phyloP scores from a whole-genome alignment of 2,797 vertebrate genomes.

The Parotocinclus haroldoi region DNA sequence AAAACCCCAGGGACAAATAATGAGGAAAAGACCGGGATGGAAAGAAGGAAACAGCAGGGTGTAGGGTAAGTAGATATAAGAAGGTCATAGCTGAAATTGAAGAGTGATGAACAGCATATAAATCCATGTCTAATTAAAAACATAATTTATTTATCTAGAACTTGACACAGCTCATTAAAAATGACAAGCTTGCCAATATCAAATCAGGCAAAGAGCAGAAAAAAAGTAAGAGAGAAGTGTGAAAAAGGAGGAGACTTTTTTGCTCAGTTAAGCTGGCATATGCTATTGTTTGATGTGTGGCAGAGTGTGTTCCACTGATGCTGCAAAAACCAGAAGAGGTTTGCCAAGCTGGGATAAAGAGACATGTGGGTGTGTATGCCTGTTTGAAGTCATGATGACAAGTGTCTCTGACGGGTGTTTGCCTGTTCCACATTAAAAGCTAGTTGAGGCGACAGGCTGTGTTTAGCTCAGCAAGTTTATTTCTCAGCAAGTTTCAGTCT shows the following conservation, averaged over 20 bases:
- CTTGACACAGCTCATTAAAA: conserved; percentile 49
- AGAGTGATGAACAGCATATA: conserved; percentile 37
- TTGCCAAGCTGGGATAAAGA: conserved; percentile 13
- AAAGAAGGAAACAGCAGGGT: conserved; percentile 35
- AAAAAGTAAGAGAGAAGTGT: background rate
- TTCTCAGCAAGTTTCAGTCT: conserved; percentile 47
- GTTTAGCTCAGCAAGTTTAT: conserved; percentile 58
- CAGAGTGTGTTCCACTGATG: conserved; percentile 9
- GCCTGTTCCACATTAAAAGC: conserved; percentile 46
- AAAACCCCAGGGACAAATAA: conserved; percentile 43
- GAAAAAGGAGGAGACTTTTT: background rate
- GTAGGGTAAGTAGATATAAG: conserved; percentile 23
- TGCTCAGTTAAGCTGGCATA: conserved; percentile 1
- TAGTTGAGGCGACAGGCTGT: conserved; percentile 49
- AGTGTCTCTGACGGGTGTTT: conserved; percentile 63
- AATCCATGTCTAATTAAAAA: conserved; percentile 51
- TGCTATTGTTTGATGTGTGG: conserved; percentile 5
- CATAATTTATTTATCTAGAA: conserved; percentile 48
- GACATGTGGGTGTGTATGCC: conserved; percentile 14
- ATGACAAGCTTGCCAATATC: conserved; percentile 46
- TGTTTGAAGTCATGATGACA: conserved; percentile 60
- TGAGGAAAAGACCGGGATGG: conserved; percentile 47
- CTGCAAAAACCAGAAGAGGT: conserved; percentile 20
- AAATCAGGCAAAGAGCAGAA: conserved; percentile 25
- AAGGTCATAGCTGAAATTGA: conserved; percentile 43